A percentile compares a stretch with the other conserved stretches of the same genome.
Evolutionary conservation across 2,113 vertebrate species (phyloP).

Genomic region (Herpetotheres cachinnans): DNA sequence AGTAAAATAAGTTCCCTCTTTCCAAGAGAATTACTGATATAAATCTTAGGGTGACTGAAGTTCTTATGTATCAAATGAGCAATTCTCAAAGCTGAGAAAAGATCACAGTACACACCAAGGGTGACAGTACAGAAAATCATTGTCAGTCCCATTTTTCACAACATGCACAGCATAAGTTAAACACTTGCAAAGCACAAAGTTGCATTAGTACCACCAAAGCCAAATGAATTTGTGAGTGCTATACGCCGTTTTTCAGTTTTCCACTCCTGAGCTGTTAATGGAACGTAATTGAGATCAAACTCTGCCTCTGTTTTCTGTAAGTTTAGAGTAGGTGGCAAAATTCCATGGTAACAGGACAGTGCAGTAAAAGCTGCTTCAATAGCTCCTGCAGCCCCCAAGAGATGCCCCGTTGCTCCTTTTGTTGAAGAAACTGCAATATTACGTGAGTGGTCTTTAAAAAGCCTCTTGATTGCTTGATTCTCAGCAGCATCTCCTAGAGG

Average conservation of each 20-base stretch:
- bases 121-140: background rate
- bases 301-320: constrained; percentile 86
- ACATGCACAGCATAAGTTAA: background rate
- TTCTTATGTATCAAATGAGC: background rate
- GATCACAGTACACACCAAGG: background rate
- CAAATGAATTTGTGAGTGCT: constrained; percentile 93
- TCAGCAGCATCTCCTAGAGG: constrained; percentile 94
- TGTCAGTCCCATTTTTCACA: background rate
- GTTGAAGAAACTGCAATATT: constrained; percentile 89
- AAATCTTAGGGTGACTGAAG: background rate
- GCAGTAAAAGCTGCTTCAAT: constrained; percentile 90
- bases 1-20: background rate
- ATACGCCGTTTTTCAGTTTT: constrained; percentile 71
- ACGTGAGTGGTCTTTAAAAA: constrained; percentile 77
- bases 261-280: constrained; percentile 86
- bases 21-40: background rate
- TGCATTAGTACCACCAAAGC: constrained; percentile 96
- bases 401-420: constrained; percentile 94
- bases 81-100: background rate
- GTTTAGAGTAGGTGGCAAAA: constrained; percentile 92
- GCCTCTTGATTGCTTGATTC: constrained; percentile 88
- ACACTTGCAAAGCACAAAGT: constrained; percentile 87
- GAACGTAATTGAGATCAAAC: constrained; percentile 93
- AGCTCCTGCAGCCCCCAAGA: constrained; percentile 91
- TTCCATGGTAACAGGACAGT: constrained; percentile 85